Percentiles rank a stretch among this genome's conserved stretches.
Conservation (phyloP, 2,797 vertebrate species). For the Amphiprion clarkii region DNA sequence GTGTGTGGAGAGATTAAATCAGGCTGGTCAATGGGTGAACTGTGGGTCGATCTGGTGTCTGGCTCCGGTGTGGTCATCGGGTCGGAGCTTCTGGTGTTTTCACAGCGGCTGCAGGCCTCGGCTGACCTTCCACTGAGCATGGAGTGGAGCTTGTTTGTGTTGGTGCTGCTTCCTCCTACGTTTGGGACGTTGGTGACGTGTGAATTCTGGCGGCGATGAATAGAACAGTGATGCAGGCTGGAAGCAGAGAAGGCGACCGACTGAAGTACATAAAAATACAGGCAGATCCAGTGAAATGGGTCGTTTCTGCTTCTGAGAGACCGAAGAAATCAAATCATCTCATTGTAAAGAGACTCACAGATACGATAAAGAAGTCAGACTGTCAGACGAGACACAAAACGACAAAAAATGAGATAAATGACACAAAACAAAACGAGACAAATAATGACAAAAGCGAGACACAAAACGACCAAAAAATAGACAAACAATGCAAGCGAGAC, state of each 20-base stretch:
- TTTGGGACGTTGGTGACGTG: conserved; percentile 36
- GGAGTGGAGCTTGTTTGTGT: conserved; percentile 26
- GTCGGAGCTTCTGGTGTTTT: conserved; percentile 48
- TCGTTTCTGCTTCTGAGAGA: background rate
- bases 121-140: conserved; percentile 29
- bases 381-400: too few relatives aligned
- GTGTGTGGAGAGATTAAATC: conserved; percentile 28
- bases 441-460: too few relatives aligned
- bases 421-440: too few relatives aligned
- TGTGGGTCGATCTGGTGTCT: conserved; percentile 44
- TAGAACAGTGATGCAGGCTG: background rate
- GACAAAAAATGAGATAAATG: too few relatives aligned
- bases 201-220: conserved; percentile 16
- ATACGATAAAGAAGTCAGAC: background rate
- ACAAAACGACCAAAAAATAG: too few relatives aligned
- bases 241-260: background rate
- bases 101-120: conserved; percentile 35
- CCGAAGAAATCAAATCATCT: background rate
- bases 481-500: too few relatives aligned
- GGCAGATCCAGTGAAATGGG: background rate
- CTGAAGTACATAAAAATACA: background rate
- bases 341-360: background rate
- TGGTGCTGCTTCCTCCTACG: conserved; percentile 17
- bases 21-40: conserved; percentile 38
- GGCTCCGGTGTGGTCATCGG: conserved; percentile 47